Conservation (phyloP, 2,113 vertebrate species). For the Mobula birostris region DNA sequence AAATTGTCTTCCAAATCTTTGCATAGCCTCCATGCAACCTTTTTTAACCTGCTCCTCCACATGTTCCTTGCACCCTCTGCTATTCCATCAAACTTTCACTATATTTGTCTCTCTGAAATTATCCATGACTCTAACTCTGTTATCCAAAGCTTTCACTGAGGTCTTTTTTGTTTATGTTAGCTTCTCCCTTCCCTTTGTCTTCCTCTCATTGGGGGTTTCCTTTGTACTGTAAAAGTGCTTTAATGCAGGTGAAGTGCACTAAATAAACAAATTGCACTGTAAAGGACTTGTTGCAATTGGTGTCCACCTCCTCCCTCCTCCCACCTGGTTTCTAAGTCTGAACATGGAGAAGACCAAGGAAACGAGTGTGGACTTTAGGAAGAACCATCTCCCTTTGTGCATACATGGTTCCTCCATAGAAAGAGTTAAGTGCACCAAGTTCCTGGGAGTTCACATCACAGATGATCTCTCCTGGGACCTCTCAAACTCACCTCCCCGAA, state of each 20-base stretch:
- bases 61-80: not conserved
- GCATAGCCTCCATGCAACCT: not conserved
- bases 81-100: not conserved
- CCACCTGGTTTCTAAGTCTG: not conserved
- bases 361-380: too few species aligned
- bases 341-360: too few species aligned
- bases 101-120: not conserved
- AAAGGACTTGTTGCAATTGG: not conserved
- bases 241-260: not conserved
- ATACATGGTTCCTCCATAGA: too few species aligned
- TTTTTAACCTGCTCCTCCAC: not conserved
- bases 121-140: not conserved
- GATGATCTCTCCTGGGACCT: too few species aligned
- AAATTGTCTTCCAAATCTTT: not conserved
- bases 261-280: too few species aligned
- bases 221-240: not conserved
- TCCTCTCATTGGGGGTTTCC: not conserved
- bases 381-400: too few species aligned
- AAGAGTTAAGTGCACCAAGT: too few species aligned
- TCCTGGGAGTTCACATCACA: too few species aligned
- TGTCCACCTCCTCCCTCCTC: not conserved
- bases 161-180: not conserved
- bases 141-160: not conserved
- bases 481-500: too few species aligned
- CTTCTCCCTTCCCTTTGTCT: not conserved